A percentile compares a stretch with the other conserved stretches of the same genome.
Evolutionary conservation across 2,797 vertebrate genomes (phyloP).

Genomic region (Dendrocincla tyrannina): DNA sequence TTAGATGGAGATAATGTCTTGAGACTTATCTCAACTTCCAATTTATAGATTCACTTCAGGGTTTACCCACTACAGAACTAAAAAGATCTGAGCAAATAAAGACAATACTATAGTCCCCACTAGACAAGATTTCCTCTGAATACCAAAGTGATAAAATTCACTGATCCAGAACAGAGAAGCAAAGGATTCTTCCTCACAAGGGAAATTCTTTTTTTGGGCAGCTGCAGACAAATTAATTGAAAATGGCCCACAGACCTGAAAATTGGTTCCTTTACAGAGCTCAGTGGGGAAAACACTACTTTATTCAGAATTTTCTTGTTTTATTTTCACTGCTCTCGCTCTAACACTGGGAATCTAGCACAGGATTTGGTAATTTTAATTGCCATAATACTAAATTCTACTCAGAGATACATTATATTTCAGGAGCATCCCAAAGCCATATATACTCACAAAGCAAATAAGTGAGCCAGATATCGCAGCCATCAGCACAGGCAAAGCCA

Average conservation of each 20-base stretch:
- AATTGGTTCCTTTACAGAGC: not conserved
- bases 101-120: not conserved
- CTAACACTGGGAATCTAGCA: not conserved
- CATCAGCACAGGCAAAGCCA: not conserved
- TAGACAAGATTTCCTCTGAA: not conserved
- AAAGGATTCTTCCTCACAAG: not conserved
- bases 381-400: not conserved
- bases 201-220: not conserved
- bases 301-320: not conserved
- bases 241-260: not conserved
- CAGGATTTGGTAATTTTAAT: not conserved
- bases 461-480: not conserved
- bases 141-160: not conserved
- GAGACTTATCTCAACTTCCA: not conserved
- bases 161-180: rapidly evolving
- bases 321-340: not conserved
- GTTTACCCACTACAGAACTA: not conserved
- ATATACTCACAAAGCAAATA: not conserved
- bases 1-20: not conserved
- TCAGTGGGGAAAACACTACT: not conserved
- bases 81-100: not conserved
- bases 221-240: not conserved
- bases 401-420: not conserved
- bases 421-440: not conserved
- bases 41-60: not conserved